Evolutionary conservation across 2,888 invertebrate species (phyloP).

Genomic region (Bruchidius siliquastri): DNA sequence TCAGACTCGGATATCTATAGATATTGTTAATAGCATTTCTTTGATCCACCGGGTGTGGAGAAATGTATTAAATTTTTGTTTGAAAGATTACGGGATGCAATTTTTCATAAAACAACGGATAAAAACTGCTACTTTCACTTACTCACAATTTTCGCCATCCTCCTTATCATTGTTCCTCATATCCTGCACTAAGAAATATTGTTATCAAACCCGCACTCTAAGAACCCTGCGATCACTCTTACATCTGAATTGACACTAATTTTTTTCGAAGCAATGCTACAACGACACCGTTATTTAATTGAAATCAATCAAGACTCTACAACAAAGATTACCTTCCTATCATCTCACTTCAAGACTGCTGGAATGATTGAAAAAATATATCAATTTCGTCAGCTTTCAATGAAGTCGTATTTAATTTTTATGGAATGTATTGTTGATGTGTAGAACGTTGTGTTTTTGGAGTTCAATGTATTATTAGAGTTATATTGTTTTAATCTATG

Average conservation of each 20-base stretch:
- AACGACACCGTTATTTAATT: not conserved
- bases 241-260: not conserved
- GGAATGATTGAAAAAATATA: not conserved
- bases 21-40: too few species aligned
- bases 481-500: too few species aligned
- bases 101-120: too few species aligned
- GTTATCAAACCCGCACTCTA: not conserved
- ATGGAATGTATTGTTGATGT: too few species aligned
- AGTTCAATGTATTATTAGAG: too few species aligned
- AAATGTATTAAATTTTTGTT: too few species aligned
- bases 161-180: not conserved
- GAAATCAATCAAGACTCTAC: not conserved
- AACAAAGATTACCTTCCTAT: not conserved
- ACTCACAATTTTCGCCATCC: not conserved
- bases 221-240: not conserved
- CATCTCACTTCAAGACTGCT: not conserved
- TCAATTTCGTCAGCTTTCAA: not conserved
- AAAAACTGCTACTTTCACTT: not conserved
- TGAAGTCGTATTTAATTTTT: not conserved
- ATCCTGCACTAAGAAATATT: not conserved
- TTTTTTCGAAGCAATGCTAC: not conserved
- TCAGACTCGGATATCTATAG: too few species aligned
- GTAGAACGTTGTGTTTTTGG: too few species aligned
- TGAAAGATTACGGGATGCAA: too few species aligned
- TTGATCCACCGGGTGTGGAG: too few species aligned